Conservation (phyloP, 2,797 vertebrate species). For the Gymnoscopelus braueri region DNA sequence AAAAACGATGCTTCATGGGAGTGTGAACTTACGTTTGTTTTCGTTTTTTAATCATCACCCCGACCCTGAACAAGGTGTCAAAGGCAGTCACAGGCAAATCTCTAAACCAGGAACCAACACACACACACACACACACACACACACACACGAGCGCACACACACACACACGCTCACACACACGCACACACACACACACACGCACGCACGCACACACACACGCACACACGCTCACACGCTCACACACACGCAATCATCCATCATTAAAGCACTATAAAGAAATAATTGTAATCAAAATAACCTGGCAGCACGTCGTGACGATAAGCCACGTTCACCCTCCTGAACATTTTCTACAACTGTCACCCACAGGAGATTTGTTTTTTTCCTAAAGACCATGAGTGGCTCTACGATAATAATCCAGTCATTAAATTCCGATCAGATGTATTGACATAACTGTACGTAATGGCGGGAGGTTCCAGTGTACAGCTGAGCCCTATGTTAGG, state of each 20-base stretch:
- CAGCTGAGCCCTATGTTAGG: conserved; percentile 32
- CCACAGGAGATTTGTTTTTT: no score
- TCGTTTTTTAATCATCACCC: conserved; percentile 47
- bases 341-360: conserved; percentile 2
- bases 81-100: conserved; percentile 73
- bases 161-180: conserved; percentile 21
- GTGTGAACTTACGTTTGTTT: conserved; percentile 13
- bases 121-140: conserved; percentile 33
- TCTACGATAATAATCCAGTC: no score
- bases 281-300: conserved; percentile 28
- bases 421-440: no score
- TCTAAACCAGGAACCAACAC: conserved; percentile 48
- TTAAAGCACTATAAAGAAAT: conserved; percentile 41
- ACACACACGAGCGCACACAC: conserved; percentile 5
- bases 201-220: conserved; percentile 20
- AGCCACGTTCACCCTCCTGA: conserved; percentile 22
- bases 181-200: conserved; percentile 31
- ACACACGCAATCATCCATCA: conserved; percentile 36
- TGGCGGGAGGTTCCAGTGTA: conserved; percentile 50
- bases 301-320: conserved; percentile 34
- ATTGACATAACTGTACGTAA: neutral
- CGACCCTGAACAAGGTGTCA: conserved; percentile 50
- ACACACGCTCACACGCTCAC: conserved; percentile 17
- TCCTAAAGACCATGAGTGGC: no score
- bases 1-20: conserved; percentile 3